Base-by-base conservation (phyloP, 2,113 vertebrate species). In the Oreotragus oreotragus region DNA sequence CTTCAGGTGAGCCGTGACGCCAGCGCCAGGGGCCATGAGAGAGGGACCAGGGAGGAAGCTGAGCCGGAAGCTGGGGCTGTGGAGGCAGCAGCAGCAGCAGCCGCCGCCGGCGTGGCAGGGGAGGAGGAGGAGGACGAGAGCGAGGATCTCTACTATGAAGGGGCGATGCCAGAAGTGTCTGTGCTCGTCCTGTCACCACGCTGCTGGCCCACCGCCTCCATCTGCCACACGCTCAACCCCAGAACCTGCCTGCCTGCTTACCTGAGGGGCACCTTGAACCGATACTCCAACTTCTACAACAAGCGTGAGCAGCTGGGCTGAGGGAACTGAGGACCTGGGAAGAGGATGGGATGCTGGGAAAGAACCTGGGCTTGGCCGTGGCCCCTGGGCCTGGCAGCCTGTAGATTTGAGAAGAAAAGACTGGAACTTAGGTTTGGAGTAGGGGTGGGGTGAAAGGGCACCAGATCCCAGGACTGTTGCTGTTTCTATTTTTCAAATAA, bases 251-350 rank as follows among this genome's bases (percentile, higher is more conserved):
- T 99, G 88, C 98, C 99, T 1, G n/a, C 90, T 0, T 97, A 98
- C 6, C 99, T 99, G 95, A 99, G 99, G 98, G 98, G 96, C 94
- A 99, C 99, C 14, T 98, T 99, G 98, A 98, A 93, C 0, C 98
- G 98, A 43, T 99, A 99, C 88, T 98, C 99, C 0, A 98, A 99
- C 95, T 99, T 99, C 99, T 99, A 99, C 98, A 94, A 88, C 25
- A 99, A 98, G 97, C 99, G 99, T 99, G 93, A 99, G 99, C 21
- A 15, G 23, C 81, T 1, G 36, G 66, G 47, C 39, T 6, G 84
- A 47, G 16, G 87, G 49, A 16, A 25, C 7, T 28, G 23, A 79
- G 51, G 7, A 0, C 53, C 58, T 80, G 64, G 88, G 58, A 51
- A 77, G 43, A 64, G 23, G 58, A 11, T 49, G 39, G 84, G 33